A percentile compares a stretch with the other conserved stretches of the same genome.
phyloP scores from a whole-genome alignment of 2,113 vertebrate genomes.

The Eidolon helvum region DNA sequence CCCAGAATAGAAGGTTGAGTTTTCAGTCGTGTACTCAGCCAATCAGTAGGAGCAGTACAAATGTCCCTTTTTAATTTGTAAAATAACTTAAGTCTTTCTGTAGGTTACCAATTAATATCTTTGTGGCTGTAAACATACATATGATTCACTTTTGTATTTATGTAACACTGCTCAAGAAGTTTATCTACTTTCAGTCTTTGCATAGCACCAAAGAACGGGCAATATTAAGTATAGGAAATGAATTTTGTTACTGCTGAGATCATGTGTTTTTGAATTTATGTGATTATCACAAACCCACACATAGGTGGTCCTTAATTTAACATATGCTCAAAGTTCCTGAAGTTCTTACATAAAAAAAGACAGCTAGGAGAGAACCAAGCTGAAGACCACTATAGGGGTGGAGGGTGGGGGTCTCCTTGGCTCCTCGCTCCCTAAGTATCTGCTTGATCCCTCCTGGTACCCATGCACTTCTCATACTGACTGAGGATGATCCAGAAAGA shows the following conservation, averaged over 20 bases:
- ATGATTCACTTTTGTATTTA: constrained; percentile 25
- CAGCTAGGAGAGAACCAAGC: background rate
- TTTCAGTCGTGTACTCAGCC: background rate
- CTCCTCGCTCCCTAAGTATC: background rate
- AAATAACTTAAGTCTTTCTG: background rate
- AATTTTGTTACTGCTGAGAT: background rate
- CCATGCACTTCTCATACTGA: background rate
- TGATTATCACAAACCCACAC: background rate
- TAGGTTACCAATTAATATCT: background rate
- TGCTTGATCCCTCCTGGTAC: background rate
- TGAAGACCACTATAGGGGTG: too few relatives aligned
- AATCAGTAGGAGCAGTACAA: background rate
- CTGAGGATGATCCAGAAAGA: background rate
- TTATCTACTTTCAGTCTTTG: background rate
- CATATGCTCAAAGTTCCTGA: background rate
- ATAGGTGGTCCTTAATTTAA: background rate
- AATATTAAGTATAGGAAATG: background rate
- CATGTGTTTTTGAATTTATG: background rate
- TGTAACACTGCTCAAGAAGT: background rate
- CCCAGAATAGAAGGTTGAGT: background rate
- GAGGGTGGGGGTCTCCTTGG: too few relatives aligned
- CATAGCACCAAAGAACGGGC: background rate
- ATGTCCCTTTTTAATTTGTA: constrained; percentile 5
- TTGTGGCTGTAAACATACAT: background rate
- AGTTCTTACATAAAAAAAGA: background rate